phyloP scores from a whole-genome alignment of 2,888 invertebrate species.

The Cactoblastis cactorum region DNA sequence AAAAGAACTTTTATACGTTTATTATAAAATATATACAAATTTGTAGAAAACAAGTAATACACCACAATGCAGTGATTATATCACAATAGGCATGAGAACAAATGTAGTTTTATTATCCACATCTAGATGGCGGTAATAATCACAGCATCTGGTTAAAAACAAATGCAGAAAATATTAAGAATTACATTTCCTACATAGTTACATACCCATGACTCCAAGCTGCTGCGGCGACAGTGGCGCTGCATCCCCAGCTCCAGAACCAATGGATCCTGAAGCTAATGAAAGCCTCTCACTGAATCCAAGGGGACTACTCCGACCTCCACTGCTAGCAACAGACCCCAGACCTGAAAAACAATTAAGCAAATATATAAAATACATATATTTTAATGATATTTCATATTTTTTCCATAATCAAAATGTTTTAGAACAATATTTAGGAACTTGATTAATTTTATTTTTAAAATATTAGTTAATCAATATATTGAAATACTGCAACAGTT shows the following conservation, averaged over 20 bases:
- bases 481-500: too few species aligned
- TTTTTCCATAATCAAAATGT: too few species aligned
- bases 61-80: too few species aligned
- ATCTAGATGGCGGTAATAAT: slow-evolving; percentile 33
- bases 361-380: not conserved
- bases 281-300: slow-evolving; percentile 83
- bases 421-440: too few species aligned
- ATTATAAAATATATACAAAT: not conserved
- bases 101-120: slow-evolving; percentile 17
- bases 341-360: slow-evolving; percentile 54
- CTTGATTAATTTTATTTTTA: too few species aligned
- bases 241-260: slow-evolving; percentile 77
- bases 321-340: slow-evolving; percentile 83
- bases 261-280: slow-evolving; percentile 83
- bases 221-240: slow-evolving; percentile 90
- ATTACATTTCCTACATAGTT: too few species aligned
- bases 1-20: slow-evolving; percentile 8
- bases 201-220: slow-evolving; percentile 93
- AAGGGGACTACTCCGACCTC: slow-evolving; percentile 80
- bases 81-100: not conserved
- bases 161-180: too few species aligned
- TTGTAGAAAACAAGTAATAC: too few species aligned
- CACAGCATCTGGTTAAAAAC: not conserved
- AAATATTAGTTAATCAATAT: too few species aligned
- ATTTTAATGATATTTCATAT: too few species aligned